Conservation (phyloP, 2,888 invertebrate species). For the Pegoplata infirma region DNA sequence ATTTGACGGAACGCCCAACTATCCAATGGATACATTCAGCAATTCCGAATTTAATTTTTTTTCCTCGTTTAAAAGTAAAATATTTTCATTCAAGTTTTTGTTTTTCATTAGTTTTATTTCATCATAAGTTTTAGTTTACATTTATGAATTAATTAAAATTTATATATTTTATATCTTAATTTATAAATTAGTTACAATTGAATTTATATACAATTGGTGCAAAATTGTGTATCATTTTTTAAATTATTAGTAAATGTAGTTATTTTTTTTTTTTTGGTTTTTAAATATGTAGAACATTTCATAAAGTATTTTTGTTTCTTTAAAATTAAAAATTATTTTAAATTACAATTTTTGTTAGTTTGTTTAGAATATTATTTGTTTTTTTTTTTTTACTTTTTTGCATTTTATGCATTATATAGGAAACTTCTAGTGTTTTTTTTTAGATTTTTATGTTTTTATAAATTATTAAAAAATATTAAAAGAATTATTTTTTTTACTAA, state of each 20-base stretch:
- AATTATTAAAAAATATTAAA: no score
- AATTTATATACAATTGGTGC: conserved; percentile 44
- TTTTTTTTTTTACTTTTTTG: conserved; percentile 32
- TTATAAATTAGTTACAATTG: conserved; percentile 4
- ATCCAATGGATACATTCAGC: no score
- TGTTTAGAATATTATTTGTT: no score
- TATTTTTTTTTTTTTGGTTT: neutral
- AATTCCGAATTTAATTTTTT: no score
- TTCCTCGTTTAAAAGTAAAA: no score
- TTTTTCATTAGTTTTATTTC: neutral
- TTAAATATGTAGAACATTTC: neutral
- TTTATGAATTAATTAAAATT: neutral
- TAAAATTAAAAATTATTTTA: conserved; percentile 10
- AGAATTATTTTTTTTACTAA: no score
- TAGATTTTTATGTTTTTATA: conserved; percentile 3
- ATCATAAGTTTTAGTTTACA: neutral
- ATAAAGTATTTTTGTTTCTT: neutral
- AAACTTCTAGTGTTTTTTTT: conserved; percentile 49
- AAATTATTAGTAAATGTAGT: conserved; percentile 16
- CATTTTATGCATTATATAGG: conserved; percentile 59
- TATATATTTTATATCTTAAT: neutral
- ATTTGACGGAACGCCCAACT: no score
- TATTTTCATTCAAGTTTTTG: no score
- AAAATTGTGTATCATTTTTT: no score
- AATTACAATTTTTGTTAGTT: conserved; percentile 11